Evolutionary conservation across 1,140 invertebrate genomes (phyloP), one percentile per base, ranked within the genome.

Genomic region (Polyergus mexicanus): DNA sequence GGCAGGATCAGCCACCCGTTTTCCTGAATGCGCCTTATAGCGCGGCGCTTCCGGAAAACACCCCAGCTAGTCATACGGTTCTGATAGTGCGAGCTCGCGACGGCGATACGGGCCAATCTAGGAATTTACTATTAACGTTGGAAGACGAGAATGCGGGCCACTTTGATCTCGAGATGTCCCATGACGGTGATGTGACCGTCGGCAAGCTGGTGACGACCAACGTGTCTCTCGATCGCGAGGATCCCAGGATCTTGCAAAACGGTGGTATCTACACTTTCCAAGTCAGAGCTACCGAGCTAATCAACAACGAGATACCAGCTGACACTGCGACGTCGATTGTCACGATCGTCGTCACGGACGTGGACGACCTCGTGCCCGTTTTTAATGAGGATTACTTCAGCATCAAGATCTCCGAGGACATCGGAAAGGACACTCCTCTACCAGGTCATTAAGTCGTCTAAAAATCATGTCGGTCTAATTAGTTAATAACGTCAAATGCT

Each of bases 21-120:
- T 98, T 98, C 89, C 91, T 97, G 1, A 97, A 97, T 90, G 97
- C 97, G 1, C 97, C 97, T 0, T 98, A 97, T 89, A 97, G 97
- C 1, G 97, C 97, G 2, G 97, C 97, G 0, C 95, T 98, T 13
- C 94, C 96, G 2, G 98, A 98, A 92, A 98, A 97, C 88, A 97
- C 96, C 0, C 94, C 95, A 5, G 94, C 95, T 19, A 96, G 95
- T 22, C 94, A 96, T 2, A 95, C 95, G 47, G 96, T 98, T 80
- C 92, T 98, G 86, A 96, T 96, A 1, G 96, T 98, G 0, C 95
- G 96, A 77, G 97, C 97, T 0, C 96, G 96, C 65, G 98, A 98
- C 91, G 97, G 97, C 2, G 98, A 98, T 90, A 96, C 96, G 1
- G 97, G 97, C 0, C 96, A 97, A 72, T 96, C 97, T 0, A 94